Evolutionary conservation across 2,797 vertebrate species (phyloP).

Genomic region (Yasuhikotakia modesta): DNA sequence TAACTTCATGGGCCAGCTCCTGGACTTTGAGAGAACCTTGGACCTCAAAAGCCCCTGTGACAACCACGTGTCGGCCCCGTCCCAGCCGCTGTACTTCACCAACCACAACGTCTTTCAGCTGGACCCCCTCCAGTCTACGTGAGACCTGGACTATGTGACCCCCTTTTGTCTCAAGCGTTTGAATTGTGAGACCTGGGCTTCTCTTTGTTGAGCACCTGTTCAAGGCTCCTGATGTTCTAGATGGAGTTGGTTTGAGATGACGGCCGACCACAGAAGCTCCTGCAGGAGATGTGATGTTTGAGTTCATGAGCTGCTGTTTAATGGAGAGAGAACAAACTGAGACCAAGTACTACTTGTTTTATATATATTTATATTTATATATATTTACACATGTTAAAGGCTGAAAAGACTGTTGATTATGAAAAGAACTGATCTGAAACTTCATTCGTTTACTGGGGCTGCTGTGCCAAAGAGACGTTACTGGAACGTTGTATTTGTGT

Average conservation of each 20-base stretch:
- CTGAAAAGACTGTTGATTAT: conserved; percentile 58
- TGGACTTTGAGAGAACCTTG: conserved; percentile 94
- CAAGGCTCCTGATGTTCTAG: conserved; percentile 65
- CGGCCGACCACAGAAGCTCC: conserved; percentile 69
- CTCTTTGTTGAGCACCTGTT: conserved; percentile 68
- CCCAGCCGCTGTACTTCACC: conserved; percentile 79
- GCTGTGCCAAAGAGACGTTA: conserved; percentile 71
- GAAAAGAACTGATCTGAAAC: conserved; percentile 44
- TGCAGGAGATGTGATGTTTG: conserved; percentile 71
- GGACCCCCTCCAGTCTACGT: conserved; percentile 87
- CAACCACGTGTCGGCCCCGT: conserved; percentile 73
- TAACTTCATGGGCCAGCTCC: conserved; percentile 97
- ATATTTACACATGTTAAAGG: conserved; percentile 56
- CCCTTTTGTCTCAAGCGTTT: conserved; percentile 29
- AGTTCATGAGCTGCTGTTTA: conserved; percentile 71
- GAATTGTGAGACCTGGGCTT: conserved; percentile 38
- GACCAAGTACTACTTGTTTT: conserved; percentile 63
- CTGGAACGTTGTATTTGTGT: conserved; percentile 65
- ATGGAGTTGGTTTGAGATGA: conserved; percentile 68
- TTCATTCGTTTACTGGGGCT: conserved; percentile 60
- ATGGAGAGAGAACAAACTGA: conserved; percentile 62
- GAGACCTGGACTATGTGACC: conserved; percentile 63
- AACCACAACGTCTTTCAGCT: conserved; percentile 91
- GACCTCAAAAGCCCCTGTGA: conserved; percentile 88
- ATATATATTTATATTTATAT: conserved; percentile 4